A percentile compares a stretch with the other conserved stretches of the same genome.
Evolutionary conservation across 2,113 vertebrate genomes (phyloP).

Genomic region (Antigone vipio): DNA sequence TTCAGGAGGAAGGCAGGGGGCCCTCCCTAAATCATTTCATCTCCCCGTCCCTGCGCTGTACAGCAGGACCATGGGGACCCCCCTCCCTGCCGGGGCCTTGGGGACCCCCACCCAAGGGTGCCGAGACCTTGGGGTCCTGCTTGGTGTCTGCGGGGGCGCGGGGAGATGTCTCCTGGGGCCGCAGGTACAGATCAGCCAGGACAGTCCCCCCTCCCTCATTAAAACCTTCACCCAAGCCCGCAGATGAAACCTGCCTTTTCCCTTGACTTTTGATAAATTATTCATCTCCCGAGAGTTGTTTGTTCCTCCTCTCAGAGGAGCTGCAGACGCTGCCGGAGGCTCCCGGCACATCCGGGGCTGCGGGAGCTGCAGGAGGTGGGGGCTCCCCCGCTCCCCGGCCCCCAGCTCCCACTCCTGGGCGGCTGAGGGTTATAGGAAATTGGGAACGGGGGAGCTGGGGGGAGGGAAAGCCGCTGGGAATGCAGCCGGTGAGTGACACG

Average conservation of each 20-base stretch:
- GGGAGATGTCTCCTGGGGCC: accelerated
- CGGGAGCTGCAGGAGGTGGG: neutral
- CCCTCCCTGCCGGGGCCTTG: neutral
- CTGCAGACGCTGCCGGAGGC: neutral
- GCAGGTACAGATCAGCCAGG: neutral
- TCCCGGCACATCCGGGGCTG: neutral
- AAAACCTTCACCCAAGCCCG: neutral
- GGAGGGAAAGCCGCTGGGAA: neutral
- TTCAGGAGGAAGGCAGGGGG: neutral
- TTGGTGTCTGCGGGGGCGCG: accelerated
- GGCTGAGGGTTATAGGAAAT: neutral
- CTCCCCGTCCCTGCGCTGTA: accelerated
- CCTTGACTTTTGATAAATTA: constrained; percentile 17
- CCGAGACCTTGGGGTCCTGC: accelerated
- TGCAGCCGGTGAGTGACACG: accelerated
- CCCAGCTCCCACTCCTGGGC: accelerated
- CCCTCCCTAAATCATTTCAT: neutral
- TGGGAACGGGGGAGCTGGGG: neutral
- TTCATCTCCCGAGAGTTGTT: constrained; percentile 2
- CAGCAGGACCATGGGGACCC: neutral
- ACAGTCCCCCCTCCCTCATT: neutral
- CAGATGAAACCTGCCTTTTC: neutral
- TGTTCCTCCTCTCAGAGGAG: neutral
- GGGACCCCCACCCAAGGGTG: accelerated
- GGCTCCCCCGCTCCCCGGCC: neutral